These are phyloP conservation scores for Acromyrmex echinatior DNA, from an alignment of 1,140 invertebrate species.

Conservation along the genomic window DNA sequence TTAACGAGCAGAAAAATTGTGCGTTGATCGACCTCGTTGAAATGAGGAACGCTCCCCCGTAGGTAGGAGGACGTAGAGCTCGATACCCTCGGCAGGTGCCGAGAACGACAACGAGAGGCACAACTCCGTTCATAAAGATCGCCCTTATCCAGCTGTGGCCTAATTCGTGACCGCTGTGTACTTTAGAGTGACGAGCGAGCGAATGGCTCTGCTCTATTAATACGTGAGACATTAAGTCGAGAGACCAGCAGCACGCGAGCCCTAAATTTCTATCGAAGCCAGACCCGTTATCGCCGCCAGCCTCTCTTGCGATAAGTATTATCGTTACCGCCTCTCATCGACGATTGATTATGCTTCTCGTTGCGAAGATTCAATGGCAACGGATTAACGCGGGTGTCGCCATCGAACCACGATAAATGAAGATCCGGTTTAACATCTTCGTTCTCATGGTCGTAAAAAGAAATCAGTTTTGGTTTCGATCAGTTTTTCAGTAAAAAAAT, in stretches of 20 bases:
- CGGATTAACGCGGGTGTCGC: not conserved
- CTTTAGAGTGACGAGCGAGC: constrained; percentile 30
- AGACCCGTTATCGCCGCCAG: constrained; percentile 48
- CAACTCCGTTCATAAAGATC: constrained; percentile 66
- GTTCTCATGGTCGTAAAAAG: not conserved
- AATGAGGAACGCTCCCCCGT: constrained; percentile 35
- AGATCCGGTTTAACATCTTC: constrained; percentile 20
- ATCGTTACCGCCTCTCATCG: constrained; percentile 46
- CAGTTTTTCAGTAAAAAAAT: too few relatives aligned
- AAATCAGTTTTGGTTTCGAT: too few relatives aligned
- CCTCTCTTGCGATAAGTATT: constrained; percentile 55
- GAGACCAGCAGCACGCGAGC: constrained; percentile 62
- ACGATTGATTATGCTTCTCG: constrained; percentile 32
- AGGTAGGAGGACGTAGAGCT: not conserved
- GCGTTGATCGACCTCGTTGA: not conserved
- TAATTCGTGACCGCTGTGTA: constrained; percentile 70
- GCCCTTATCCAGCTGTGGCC: constrained; percentile 75
- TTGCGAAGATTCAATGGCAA: constrained; percentile 17
- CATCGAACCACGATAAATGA: not conserved
- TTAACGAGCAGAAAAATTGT: constrained; percentile 62
- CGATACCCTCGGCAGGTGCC: constrained; percentile 57
- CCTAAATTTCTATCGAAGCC: constrained; percentile 60
- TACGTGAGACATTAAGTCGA: constrained; percentile 61
- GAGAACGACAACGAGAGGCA: constrained; percentile 45
- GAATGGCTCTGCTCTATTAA: constrained; percentile 66